phyloP scores from a whole-genome alignment of 2,797 vertebrate genomes.

The Channallabes apus region DNA sequence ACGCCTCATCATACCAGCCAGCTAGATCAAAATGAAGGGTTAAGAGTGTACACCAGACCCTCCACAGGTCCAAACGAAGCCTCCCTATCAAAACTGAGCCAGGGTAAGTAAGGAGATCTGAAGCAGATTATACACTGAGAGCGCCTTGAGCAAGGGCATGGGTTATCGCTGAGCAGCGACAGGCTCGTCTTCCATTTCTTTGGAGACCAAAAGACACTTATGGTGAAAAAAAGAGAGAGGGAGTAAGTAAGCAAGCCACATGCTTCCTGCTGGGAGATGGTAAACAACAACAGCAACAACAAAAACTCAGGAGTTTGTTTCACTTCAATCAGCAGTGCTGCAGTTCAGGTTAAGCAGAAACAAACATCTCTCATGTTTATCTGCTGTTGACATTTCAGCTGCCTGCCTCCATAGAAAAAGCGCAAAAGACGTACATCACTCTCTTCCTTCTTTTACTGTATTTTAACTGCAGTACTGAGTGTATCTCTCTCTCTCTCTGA shows the following conservation, averaged over 20 bases:
- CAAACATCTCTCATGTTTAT: constrained; percentile 50
- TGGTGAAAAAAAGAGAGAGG: neutral
- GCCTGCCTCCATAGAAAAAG: constrained; percentile 16
- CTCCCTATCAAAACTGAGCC: constrained; percentile 45
- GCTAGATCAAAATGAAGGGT: constrained; percentile 36
- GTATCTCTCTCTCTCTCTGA: constrained; percentile 13
- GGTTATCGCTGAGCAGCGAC: constrained; percentile 48
- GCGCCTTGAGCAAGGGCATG: constrained; percentile 42
- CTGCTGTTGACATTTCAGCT: constrained; percentile 54
- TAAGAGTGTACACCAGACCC: constrained; percentile 26
- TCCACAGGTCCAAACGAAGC: constrained; percentile 39
- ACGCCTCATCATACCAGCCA: constrained; percentile 29
- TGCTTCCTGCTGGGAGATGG: constrained; percentile 42
- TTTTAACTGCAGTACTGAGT: constrained; percentile 17
- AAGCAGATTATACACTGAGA: constrained; percentile 49
- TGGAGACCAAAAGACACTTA: constrained; percentile 39
- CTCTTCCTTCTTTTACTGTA: constrained; percentile 18
- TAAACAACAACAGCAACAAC: constrained; percentile 48
- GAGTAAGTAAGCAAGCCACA: neutral
- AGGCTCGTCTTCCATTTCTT: constrained; percentile 43
- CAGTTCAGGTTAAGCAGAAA: constrained; percentile 48
- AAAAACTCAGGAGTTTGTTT: constrained; percentile 49
- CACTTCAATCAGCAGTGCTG: constrained; percentile 46
- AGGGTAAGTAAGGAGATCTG: constrained; percentile 48
- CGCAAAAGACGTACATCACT: constrained; percentile 5